phyloP scores from a whole-genome alignment of 2,888 invertebrate genomes.

The Morpho helenor region DNA sequence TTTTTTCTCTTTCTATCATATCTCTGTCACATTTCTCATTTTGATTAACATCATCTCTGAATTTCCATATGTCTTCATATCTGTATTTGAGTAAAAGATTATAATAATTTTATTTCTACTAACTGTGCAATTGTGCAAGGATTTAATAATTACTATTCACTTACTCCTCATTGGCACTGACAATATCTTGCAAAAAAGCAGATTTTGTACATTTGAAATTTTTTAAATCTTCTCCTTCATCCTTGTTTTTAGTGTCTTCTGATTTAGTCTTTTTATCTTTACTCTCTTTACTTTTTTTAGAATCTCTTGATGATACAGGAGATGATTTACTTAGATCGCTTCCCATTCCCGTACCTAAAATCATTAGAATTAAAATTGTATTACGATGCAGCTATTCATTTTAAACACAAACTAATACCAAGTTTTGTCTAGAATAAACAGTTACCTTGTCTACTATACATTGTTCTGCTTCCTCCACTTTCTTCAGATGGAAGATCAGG shows the following conservation, averaged over 20 bases:
- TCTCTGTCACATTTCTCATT: slow-evolving; percentile 88
- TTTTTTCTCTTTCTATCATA: slow-evolving; percentile 91
- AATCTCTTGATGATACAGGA: slow-evolving; percentile 86
- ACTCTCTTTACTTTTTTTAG: slow-evolving; percentile 85
- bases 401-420: no score
- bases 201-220: slow-evolving; percentile 85
- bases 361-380: no score
- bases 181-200: slow-evolving; percentile 85
- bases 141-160: slow-evolving; percentile 21
- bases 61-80: slow-evolving; percentile 90
- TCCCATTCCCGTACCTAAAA: slow-evolving; percentile 81
- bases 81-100: slow-evolving; percentile 43
- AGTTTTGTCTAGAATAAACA: not conserved
- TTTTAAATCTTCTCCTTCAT: slow-evolving; percentile 81
- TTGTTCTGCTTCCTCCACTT: slow-evolving; percentile 91
- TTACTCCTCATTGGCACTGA: slow-evolving; percentile 86
- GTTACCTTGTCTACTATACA: slow-evolving; percentile 88
- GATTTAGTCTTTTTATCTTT: slow-evolving; percentile 81
- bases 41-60: slow-evolving; percentile 86
- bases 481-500: slow-evolving; percentile 96
- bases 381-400: no score
- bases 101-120: not conserved
- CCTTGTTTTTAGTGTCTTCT: slow-evolving; percentile 76
- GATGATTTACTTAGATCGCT: slow-evolving; percentile 90
- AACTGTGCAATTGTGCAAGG: no score